These are phyloP conservation scores for Prunella strophiata DNA, from an alignment of 2,797 vertebrate genomes.

Conservation along the genomic window DNA sequence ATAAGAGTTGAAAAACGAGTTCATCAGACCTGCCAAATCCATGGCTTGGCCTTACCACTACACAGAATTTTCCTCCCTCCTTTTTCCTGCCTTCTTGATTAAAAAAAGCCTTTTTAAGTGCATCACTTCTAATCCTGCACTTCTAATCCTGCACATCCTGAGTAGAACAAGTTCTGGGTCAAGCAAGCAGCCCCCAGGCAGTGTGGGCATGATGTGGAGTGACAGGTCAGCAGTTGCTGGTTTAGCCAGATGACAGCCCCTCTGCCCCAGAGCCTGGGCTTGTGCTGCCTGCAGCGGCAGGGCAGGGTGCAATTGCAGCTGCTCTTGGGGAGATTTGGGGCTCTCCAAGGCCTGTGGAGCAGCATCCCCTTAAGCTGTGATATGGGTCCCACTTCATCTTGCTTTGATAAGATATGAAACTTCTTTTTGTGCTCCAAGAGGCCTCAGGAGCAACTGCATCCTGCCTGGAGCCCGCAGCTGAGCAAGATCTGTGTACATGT, in stretches of 20 bases:
- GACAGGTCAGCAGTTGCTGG: neutral
- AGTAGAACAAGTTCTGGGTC: neutral
- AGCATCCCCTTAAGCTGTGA: neutral
- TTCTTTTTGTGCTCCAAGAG: neutral
- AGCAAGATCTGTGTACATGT: neutral
- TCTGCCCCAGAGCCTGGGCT: neutral
- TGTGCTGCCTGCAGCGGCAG: neutral
- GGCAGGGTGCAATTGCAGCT: neutral
- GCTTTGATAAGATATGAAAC: neutral
- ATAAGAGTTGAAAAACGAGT: neutral
- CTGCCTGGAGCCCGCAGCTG: neutral
- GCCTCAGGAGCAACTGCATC: neutral
- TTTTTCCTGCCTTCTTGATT: neutral
- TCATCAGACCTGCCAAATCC: neutral
- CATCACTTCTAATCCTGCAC: neutral
- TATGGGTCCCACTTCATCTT: neutral
- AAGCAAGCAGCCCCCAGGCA: fast-evolving
- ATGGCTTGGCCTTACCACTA: neutral
- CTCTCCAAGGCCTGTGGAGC: neutral
- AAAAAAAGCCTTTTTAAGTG: neutral
- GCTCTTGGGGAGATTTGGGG: neutral
- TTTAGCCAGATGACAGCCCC: neutral
- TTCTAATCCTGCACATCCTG: neutral
- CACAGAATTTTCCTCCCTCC: neutral
- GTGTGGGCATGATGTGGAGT: fast-evolving